Percentiles rank a stretch among this genome's conserved stretches.
Conservation (phyloP, 2,113 vertebrate genomes). For the Myrmecophaga tridactyla region DNA sequence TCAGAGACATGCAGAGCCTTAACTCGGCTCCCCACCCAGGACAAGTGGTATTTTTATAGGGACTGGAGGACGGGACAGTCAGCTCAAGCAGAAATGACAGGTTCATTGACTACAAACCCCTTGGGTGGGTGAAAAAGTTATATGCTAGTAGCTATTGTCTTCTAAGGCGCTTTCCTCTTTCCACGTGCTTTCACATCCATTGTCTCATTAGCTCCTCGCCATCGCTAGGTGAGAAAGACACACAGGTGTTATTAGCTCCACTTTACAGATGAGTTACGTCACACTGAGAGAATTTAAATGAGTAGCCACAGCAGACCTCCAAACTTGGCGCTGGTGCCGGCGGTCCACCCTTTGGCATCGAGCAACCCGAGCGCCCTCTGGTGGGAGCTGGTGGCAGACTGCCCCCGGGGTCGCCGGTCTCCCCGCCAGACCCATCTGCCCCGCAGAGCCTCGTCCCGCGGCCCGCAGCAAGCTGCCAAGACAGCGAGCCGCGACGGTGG, state of each 20-base stretch:
- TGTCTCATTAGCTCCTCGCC: not conserved
- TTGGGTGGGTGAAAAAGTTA: not conserved
- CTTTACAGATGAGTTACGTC: not conserved
- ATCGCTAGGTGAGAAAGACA: not conserved
- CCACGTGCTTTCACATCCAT: not conserved
- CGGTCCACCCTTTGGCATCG: too few species aligned
- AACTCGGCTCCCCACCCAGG: not conserved
- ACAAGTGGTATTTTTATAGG: not conserved
- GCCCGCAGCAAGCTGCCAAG: too few species aligned
- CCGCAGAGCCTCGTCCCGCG: not conserved
- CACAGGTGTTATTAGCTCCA: rapidly evolving
- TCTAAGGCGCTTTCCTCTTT: not conserved
- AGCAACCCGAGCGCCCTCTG: rapidly evolving
- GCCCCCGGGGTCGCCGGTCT: rapidly evolving
- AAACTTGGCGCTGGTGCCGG: too few species aligned
- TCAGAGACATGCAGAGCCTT: not conserved
- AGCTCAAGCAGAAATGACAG: not conserved
- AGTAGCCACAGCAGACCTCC: not conserved
- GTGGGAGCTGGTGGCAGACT: not conserved
- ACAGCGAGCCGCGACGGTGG: too few species aligned
- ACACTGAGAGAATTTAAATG: not conserved
- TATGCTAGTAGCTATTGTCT: not conserved
- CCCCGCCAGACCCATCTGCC: not conserved
- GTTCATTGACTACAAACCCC: not conserved
- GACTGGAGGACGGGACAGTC: not conserved